phyloP scores from a whole-genome alignment of 2,113 vertebrate genomes.

The Tupaia chinensis region DNA sequence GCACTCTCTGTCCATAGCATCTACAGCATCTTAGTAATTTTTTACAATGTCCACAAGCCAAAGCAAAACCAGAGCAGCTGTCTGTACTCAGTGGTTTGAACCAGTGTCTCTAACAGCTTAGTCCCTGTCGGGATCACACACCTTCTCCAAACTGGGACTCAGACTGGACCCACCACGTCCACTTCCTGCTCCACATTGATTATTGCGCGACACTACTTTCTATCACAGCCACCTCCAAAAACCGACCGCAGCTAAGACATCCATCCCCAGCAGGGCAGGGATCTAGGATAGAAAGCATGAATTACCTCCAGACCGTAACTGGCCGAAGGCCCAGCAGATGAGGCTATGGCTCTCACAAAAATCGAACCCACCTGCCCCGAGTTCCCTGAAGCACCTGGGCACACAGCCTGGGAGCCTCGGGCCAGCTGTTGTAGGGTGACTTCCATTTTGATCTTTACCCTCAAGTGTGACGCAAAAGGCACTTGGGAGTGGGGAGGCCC shows the following conservation, averaged over 20 bases:
- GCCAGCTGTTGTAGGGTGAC: neutral
- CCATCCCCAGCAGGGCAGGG: neutral
- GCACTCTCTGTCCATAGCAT: neutral
- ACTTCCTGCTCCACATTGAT: neutral
- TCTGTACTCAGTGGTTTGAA: neutral
- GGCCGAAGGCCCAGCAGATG: neutral
- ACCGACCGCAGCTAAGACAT: neutral
- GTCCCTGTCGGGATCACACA: neutral
- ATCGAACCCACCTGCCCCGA: neutral
- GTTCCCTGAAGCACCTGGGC: neutral
- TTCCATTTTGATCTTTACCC: neutral
- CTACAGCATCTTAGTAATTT: neutral
- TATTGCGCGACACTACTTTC: neutral
- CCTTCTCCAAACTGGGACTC: neutral
- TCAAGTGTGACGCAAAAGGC: neutral
- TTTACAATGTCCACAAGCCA: neutral
- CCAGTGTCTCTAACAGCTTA: neutral
- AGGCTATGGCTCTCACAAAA: neutral
- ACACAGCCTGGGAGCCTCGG: neutral
- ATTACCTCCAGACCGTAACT: neutral
- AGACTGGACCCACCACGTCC: rapidly evolving
- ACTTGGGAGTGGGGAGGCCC: neutral
- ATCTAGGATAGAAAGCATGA: neutral
- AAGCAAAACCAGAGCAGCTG: neutral
- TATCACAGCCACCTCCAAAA: neutral